Conservation (phyloP, 2,113 vertebrate species). For the Aphyosemion australe region DNA sequence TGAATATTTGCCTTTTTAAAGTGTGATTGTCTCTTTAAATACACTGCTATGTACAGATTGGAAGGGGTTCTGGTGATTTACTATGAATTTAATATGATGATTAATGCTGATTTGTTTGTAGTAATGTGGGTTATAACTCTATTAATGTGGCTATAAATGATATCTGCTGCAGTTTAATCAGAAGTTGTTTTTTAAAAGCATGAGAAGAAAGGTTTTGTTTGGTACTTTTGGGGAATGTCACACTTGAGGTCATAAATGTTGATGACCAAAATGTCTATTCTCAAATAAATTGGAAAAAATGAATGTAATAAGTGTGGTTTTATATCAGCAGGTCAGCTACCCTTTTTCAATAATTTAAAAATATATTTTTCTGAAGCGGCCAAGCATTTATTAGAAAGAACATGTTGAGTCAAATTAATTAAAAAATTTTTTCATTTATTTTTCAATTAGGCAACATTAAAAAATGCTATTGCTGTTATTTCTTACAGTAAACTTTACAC, state of each 20-base stretch:
- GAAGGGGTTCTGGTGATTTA: conserved; percentile 21
- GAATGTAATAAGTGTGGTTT: background rate
- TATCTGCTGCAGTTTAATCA: conserved; percentile 39
- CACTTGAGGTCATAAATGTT: background rate
- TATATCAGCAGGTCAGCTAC: no score
- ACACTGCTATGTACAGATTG: conserved; percentile 18
- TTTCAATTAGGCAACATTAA: no score
- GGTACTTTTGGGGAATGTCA: background rate
- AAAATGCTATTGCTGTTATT: no score
- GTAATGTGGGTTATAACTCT: conserved; percentile 9
- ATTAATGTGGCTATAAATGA: conserved; percentile 17
- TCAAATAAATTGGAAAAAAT: background rate
- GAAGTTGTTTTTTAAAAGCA: background rate
- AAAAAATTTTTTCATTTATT: no score
- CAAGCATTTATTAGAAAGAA: no score
- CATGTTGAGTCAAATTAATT: no score
- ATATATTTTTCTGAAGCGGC: no score
- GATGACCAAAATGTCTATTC: background rate
- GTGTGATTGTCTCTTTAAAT: conserved; percentile 46
- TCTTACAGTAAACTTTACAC: no score
- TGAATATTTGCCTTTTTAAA: conserved; percentile 52
- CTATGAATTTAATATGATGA: conserved; percentile 27
- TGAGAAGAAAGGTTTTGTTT: background rate
- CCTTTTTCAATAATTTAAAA: no score
- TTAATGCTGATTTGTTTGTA: conserved; percentile 27